phyloP scores from a whole-genome alignment of 2,797 vertebrate genomes.

The Potorous gilbertii region DNA sequence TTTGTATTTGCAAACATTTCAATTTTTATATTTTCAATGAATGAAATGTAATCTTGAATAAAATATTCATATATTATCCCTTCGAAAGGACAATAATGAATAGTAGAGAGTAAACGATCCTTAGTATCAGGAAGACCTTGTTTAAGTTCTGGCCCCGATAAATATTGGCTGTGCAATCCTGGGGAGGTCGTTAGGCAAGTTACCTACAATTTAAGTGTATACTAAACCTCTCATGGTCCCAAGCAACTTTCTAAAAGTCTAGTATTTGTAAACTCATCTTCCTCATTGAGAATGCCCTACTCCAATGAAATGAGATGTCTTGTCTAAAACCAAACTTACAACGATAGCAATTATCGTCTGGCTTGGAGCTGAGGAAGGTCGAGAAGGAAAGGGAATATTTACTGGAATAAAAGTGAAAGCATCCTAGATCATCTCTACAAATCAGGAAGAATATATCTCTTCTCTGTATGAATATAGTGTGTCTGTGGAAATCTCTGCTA shows the following conservation, averaged over 20 bases:
- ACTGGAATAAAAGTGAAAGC: neutral
- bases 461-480: neutral
- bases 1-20: neutral
- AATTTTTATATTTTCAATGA: neutral
- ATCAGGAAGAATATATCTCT: neutral
- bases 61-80: neutral
- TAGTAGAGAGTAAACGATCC: neutral
- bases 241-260: neutral
- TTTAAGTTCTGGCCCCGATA: neutral
- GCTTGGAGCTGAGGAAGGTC: neutral
- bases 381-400: slow-evolving; percentile 1
- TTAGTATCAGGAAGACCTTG: neutral
- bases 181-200: neutral
- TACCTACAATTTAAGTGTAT: neutral
- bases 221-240: neutral
- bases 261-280: neutral
- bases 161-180: neutral
- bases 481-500: neutral
- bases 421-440: neutral
- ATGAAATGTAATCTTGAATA: neutral
- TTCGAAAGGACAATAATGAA: neutral
- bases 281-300: neutral
- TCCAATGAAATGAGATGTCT: neutral
- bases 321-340: neutral
- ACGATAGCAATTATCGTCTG: neutral